These are phyloP conservation scores for Prosopocoilus inquinatus DNA, from an alignment of 2,888 invertebrate species.

Conservation along the genomic window DNA sequence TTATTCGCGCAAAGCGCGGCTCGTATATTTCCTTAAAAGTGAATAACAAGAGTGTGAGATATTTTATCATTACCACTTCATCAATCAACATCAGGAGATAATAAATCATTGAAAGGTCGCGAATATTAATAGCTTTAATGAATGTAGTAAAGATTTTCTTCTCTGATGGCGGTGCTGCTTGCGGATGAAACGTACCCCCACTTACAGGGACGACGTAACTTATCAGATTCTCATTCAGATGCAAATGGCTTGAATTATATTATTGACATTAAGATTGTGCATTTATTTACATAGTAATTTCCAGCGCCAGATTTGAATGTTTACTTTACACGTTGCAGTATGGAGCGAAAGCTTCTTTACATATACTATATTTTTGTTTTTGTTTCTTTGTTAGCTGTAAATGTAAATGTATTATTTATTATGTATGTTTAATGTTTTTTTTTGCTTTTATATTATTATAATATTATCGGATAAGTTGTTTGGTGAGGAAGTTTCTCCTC, in stretches of 20 bases:
- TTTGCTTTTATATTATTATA: no score
- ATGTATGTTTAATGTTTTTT: background rate
- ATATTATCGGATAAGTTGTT: no score
- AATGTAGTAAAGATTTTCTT: no score
- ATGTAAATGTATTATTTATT: background rate
- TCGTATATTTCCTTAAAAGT: no score
- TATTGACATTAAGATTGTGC: slow-evolving; percentile 44
- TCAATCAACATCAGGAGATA: slow-evolving; percentile 16
- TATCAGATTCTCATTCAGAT: slow-evolving; percentile 39
- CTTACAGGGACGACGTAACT: slow-evolving; percentile 28
- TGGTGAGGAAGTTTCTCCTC: no score
- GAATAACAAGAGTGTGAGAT: no score
- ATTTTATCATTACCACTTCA: slow-evolving; percentile 7
- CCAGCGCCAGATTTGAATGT: slow-evolving; percentile 25
- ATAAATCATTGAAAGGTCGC: slow-evolving; percentile 9
- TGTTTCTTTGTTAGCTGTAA: background rate
- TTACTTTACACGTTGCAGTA: slow-evolving; percentile 15
- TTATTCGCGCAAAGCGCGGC: no score
- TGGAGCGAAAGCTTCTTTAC: slow-evolving; percentile 19
- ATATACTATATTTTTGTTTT: background rate
- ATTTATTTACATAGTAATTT: slow-evolving; percentile 42
- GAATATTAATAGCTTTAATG: background rate
- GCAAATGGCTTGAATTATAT: slow-evolving; percentile 41
- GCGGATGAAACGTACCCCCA: no score
- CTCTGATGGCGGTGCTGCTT: no score